Base-by-base conservation (phyloP, 2,113 vertebrate species). In the Pelvicachromis taeniatus region DNA sequence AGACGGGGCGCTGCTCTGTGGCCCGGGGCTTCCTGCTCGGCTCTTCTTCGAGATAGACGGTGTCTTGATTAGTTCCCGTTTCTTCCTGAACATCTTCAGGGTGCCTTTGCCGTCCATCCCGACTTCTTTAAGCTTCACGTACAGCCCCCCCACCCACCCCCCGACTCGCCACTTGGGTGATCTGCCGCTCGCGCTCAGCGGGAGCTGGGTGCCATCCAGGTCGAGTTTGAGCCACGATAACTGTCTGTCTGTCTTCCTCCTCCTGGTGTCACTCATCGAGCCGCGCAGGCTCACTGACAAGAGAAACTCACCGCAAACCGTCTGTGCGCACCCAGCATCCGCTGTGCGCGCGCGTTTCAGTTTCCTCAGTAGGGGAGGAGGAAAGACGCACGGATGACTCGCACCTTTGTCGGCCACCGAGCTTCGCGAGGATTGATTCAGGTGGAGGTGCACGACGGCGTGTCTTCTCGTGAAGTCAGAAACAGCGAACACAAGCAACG, bases 1-100 rank as follows among this genome's bases (percentile, higher is more conserved):
- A 86, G 95, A 95, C 16, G 92, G 59, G 26, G 88, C 91, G 89
- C 86, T 58, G 88, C 82, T 94, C 91, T 96, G 97, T 0, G 97
- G 96, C 91, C 96, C 92, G 3, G 98, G 97, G 95, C 97, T 99
- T 95, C 97, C 98, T 83, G 97, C 96, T 86, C 97, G 93, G 94
- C 96, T 97, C 94, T 98, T 99, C 95, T 99, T 99, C 12, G 97
- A 98, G 96, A 99, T 98, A 73, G 98, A 99, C 4, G 97, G 97
- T 13, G 98, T 98, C 94, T 99, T 99, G 35, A 98, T 99, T 50
- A 99, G 91, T 87, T 99, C 98, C 14, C 97, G 95, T 65, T 98
- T 99, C 94, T 98, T 99, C 92, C 97, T 95, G 96, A 99, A 99
- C 98, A 99, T 98, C 91, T 95, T 95, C 77, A 95, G 88, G 3